phyloP scores from a whole-genome alignment of 2,797 vertebrate species.

The Myotis myotis region DNA sequence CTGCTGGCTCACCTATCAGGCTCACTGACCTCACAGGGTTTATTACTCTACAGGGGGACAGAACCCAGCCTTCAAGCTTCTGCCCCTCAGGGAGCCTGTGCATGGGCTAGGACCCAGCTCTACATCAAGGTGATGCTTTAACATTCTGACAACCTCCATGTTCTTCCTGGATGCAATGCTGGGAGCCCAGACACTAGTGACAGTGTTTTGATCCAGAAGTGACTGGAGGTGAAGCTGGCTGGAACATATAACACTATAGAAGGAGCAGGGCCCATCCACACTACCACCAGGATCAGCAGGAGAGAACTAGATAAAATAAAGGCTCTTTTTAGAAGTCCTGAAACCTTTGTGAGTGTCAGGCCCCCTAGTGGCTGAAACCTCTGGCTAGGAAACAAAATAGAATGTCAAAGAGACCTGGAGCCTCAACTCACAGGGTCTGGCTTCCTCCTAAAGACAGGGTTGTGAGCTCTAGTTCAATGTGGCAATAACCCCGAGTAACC shows the following conservation, averaged over 20 bases:
- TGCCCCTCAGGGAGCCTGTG: not conserved
- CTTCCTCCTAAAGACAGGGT: not conserved
- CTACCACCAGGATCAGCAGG: not conserved
- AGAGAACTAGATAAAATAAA: conserved; percentile 57
- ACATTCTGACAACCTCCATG: not conserved
- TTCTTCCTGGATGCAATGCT: not conserved
- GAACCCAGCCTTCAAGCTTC: not conserved
- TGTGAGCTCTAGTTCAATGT: not conserved
- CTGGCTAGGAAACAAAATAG: conserved; percentile 37
- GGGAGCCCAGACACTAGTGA: not conserved
- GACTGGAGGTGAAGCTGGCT: not conserved
- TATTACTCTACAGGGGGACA: not conserved
- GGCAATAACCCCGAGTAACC: not conserved
- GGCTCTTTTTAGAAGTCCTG: not conserved
- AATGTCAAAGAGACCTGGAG: not conserved
- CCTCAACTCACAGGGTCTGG: accelerated
- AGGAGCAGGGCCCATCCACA: not conserved
- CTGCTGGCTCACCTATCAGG: not conserved
- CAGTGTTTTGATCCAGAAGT: conserved; percentile 2
- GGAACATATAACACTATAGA: conserved; percentile 29
- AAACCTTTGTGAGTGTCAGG: conserved; percentile 46
- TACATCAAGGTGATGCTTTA: not conserved
- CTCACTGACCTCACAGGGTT: not conserved
- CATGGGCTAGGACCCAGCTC: not conserved
- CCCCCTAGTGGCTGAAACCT: not conserved